Evolutionary conservation across 2,113 vertebrate species (phyloP), one percentile per base, ranked within the genome.

Genomic region (Zosterops japonicus): DNA sequence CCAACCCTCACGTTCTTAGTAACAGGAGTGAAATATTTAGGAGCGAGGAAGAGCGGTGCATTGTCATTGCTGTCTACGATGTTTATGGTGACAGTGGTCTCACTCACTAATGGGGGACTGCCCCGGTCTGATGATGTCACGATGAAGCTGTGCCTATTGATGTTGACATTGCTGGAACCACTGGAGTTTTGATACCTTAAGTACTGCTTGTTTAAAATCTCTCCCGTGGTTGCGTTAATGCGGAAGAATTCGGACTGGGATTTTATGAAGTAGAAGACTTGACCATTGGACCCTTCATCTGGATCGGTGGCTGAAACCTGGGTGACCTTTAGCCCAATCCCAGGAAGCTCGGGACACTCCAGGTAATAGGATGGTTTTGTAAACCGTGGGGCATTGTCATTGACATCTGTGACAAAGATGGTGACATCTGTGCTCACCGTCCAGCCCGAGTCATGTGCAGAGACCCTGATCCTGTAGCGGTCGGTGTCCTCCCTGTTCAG

Each of bases 391-490:
- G 98, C 97, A 0, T 99, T 99, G 91, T 99, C 99, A 4, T 99
- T 99, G 59, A 99, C 47, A n/a, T 99, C 99, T 0, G 94, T 98
- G 72, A 99, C 98, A 91, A 99, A 99, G 83, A 99, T 96, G 17
- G 99, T 99, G 87, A 99, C 99, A 16, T 99, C 99, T 1, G 99
- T 99, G 97, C 99, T 99, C 16, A 99, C 99, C 0, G 99, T 99
- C 99, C 99, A 99, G 11, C 99, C 99, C 0, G 99, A 99, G 97
- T 99, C 99, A 19, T 99, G 99, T 0, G 99, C 99, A 13, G 99
- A 99, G 50, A 99, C 98, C 89, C 98, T 98, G 87, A 99, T 98
- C 24, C 99, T 98, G 95, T 99, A 99, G 64, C 98, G 98, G 72
- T 99, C 98, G 0, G 97, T 99, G 89, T 99, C 99, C 94, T 99